phyloP scores from a whole-genome alignment of 2,797 vertebrate species.

The Cuniculus paca region DNA sequence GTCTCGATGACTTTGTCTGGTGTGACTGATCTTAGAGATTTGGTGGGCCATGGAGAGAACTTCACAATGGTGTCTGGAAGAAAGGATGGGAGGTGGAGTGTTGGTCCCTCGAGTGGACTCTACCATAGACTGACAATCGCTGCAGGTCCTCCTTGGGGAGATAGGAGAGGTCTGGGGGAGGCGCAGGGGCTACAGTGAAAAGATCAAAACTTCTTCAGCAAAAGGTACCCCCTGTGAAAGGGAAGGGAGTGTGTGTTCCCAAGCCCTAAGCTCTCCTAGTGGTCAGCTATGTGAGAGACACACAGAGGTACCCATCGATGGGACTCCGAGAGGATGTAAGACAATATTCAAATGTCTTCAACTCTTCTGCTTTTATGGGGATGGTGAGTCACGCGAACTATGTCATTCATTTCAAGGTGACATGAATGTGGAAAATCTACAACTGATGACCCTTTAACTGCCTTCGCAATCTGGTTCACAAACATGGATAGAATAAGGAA shows the following conservation, averaged over 20 bases:
- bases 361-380: background rate
- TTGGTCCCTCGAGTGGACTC: background rate
- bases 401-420: background rate
- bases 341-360: background rate
- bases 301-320: background rate
- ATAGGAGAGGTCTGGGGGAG: background rate
- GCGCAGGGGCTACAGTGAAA: background rate
- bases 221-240: background rate
- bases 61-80: background rate
- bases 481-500: background rate
- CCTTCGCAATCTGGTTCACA: background rate
- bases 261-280: background rate
- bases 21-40: background rate
- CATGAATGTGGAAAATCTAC: background rate
- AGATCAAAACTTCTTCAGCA: background rate
- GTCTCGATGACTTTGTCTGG: background rate
- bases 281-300: background rate
- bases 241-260: background rate
- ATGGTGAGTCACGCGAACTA: background rate
- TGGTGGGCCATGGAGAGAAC: background rate
- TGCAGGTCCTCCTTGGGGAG: background rate
- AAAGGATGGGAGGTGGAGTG: background rate
- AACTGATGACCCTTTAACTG: background rate
- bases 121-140: background rate
- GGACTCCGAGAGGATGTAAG: background rate